phyloP scores from a whole-genome alignment of 2,888 invertebrate genomes.

The Orthosia incerta region DNA sequence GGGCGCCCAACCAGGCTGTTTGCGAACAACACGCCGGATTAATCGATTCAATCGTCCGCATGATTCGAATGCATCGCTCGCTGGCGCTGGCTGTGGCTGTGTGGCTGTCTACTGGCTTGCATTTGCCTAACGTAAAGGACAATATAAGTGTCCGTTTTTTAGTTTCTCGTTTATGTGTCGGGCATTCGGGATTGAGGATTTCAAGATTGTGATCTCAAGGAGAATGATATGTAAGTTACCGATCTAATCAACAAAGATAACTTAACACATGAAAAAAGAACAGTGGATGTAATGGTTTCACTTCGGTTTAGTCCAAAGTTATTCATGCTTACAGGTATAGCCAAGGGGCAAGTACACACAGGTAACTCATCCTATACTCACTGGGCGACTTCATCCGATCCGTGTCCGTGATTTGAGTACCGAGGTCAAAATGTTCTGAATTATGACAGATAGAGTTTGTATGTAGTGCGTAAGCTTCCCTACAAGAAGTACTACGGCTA shows the following conservation, averaged over 20 bases:
- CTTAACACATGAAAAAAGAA: too few species aligned
- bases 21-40: conserved; percentile 79
- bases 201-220: background rate
- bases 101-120: conserved; percentile 33
- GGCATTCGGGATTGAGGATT: background rate
- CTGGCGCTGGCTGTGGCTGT: conserved; percentile 25
- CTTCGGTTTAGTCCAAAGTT: background rate
- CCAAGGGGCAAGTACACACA: background rate
- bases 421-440: too few species aligned
- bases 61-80: conserved; percentile 79
- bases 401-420: too few species aligned
- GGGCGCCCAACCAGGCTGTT: conserved; percentile 71
- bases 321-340: background rate
- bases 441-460: too few species aligned
- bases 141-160: background rate
- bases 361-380: background rate
- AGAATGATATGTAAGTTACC: background rate
- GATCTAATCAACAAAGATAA: background rate
- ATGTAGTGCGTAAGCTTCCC: too few species aligned
- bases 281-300: too few species aligned
- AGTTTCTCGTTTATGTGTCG: background rate
- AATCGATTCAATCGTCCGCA: conserved; percentile 83
- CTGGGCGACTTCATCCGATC: too few species aligned
- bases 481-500: too few species aligned
- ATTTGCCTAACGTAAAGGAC: conserved; percentile 7